Percentiles rank a stretch among this genome's conserved stretches.
These are phyloP conservation scores for Drosophila monieri DNA, from an alignment of 2,888 invertebrate genomes.

Conservation along the genomic window DNA sequence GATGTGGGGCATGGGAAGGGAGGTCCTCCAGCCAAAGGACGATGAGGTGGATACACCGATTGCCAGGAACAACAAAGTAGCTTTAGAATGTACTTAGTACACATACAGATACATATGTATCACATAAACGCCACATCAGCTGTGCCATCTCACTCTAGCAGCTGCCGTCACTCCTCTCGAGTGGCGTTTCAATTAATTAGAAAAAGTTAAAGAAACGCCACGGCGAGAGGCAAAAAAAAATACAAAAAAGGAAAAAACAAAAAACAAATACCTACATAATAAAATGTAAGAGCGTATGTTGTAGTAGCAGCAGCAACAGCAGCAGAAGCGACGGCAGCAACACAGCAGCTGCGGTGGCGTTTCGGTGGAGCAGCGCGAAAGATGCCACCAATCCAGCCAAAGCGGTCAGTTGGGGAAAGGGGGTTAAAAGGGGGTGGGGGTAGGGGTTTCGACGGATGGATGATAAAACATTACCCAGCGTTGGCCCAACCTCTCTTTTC, in stretches of 20 bases:
- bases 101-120: conserved; percentile 31
- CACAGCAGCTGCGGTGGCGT: conserved; percentile 17
- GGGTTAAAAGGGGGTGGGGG: neutral
- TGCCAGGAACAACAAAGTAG: conserved; percentile 38
- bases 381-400: conserved; percentile 65
- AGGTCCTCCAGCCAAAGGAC: neutral
- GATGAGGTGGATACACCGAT: conserved; percentile 5
- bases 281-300: conserved; percentile 79
- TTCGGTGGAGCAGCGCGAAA: conserved; percentile 56
- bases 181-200: conserved; percentile 81
- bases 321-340: conserved; percentile 22
- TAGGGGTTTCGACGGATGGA: conserved; percentile 15
- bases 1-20: neutral
- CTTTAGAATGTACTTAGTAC: conserved; percentile 37
- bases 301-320: conserved; percentile 41
- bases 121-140: conserved; percentile 26
- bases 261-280: conserved; percentile 79
- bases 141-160: conserved; percentile 36
- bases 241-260: conserved; percentile 49
- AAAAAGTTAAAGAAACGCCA: conserved; percentile 76
- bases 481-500: conserved; percentile 68
- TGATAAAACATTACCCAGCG: conserved; percentile 57
- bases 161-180: conserved; percentile 70
- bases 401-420: conserved; percentile 58
- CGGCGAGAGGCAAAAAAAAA: conserved; percentile 41